Conservation (phyloP, 2,797 vertebrate genomes). For the Rhinoraja longicauda region DNA sequence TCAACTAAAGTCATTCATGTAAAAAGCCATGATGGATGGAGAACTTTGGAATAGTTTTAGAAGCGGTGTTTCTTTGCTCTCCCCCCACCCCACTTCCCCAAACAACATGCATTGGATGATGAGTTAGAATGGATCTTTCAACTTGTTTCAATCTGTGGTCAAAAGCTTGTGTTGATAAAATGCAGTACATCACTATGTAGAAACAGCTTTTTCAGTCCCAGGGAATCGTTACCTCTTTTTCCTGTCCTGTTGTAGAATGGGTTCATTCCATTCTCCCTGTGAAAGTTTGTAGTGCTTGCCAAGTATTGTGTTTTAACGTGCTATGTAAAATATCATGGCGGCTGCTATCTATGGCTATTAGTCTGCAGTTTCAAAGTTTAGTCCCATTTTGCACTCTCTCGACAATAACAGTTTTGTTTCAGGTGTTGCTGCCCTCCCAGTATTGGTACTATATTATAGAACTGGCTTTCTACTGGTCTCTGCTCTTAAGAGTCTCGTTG, state of each 20-base stretch:
- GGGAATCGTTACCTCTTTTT: no score
- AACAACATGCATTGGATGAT: not conserved
- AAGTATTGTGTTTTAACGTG: not conserved
- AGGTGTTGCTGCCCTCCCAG: slow-evolving; percentile 66
- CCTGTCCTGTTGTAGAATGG: not conserved
- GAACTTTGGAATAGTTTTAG: not conserved
- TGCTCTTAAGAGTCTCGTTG: slow-evolving; percentile 77
- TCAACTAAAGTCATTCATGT: not conserved
- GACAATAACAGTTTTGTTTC: not conserved
- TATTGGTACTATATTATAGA: slow-evolving; percentile 85
- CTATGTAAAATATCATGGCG: not conserved
- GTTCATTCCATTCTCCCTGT: not conserved
- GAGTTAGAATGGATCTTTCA: not conserved
- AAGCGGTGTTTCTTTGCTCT: not conserved
- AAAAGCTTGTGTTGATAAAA: not conserved
- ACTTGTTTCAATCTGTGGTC: not conserved
- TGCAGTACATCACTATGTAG: no score
- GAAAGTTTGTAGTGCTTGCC: not conserved
- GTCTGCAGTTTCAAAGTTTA: not conserved
- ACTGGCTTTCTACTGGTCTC: slow-evolving; percentile 80
- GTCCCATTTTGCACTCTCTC: not conserved
- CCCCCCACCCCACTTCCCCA: no score
- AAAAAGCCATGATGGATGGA: not conserved
- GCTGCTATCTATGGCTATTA: no score
- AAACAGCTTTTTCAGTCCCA: not conserved